Conservation (phyloP, 2,888 invertebrate genomes). For the Cacoxenus indagator region DNA sequence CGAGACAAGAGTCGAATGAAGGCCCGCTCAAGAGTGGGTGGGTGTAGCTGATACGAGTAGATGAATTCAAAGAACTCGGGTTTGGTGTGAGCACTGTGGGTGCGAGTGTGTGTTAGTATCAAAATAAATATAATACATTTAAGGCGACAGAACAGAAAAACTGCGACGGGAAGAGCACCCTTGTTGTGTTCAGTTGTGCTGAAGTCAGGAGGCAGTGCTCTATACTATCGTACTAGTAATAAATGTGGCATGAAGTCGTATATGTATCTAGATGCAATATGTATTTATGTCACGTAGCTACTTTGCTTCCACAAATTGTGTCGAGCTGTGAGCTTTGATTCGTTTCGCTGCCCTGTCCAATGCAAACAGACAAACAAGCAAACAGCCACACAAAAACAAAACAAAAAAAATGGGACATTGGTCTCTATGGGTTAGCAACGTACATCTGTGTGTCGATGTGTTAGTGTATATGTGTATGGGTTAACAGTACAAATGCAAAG, state of each 20-base stretch:
- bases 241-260: conserved; percentile 8
- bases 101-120: not conserved
- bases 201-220: too few species aligned
- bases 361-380: not conserved
- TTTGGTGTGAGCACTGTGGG: too few species aligned
- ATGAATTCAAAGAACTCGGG: not conserved
- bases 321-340: conserved; percentile 29
- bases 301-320: conserved; percentile 28
- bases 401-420: not conserved
- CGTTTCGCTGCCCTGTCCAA: not conserved
- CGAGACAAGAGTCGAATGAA: not conserved
- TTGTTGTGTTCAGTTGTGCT: too few species aligned
- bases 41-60: not conserved
- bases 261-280: not conserved
- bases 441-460: not conserved
- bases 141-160: conserved; percentile 2
- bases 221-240: not conserved
- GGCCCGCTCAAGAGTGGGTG: not conserved
- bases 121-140: conserved; percentile 22
- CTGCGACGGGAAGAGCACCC: not conserved
- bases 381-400: not conserved
- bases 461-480: conserved; percentile 1
- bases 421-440: not conserved
- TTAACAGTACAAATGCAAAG: conserved; percentile 23
- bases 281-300: conserved; percentile 28